Base-by-base conservation (phyloP, 2,888 invertebrate genomes). In the Rhingia campestris region DNA sequence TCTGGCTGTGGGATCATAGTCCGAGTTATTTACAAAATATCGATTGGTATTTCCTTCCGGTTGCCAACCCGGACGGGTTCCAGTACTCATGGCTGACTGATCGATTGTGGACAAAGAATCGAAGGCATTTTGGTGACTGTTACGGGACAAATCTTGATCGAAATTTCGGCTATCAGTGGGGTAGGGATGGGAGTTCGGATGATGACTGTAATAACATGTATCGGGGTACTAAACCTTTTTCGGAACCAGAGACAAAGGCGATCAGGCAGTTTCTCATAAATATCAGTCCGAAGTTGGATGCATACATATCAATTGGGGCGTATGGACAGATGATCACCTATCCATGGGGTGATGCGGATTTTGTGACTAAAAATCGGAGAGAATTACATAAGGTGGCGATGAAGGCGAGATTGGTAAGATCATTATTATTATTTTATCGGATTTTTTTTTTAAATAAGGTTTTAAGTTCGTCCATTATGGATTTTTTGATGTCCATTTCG, bases 111-210 rank as follows among this genome's bases (percentile, higher is more conserved):
- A 92, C 96, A 59, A 96, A 96, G 88, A 96, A 96, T 88, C 92
- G 96, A 61, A 93, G 88, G 86, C 92, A 89, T 88, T 92, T 91
- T 1, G 94, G 93, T 14, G 92, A 93, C 49, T 96, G 97, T 87
- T 91, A 94, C 2, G 97, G 97, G 0, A 94, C 95, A 0, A 97
- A 97, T 89, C 93, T 97, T 9, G 97, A 97, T 89, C 93, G 98
- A 82, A 98, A 98, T 91, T 98, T 96, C 89, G 96, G 95, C 92
- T 95, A 95, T 87, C 94, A 95, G 49, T 98, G 97, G 97, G 96
- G 95, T 22, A 93, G 94, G 87, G 96, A 97, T 0, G 95, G 97
- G 0, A 96, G 97, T 9, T 94, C 93, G 32, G 93, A 93, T 49
- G 94, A 96, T 88, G 95, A 96, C 0, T 97, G 97, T 87, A 94